Base-by-base conservation (phyloP, 35 echinoderm and acorn worm genomes). In the Stichopus chloronotus region DNA sequence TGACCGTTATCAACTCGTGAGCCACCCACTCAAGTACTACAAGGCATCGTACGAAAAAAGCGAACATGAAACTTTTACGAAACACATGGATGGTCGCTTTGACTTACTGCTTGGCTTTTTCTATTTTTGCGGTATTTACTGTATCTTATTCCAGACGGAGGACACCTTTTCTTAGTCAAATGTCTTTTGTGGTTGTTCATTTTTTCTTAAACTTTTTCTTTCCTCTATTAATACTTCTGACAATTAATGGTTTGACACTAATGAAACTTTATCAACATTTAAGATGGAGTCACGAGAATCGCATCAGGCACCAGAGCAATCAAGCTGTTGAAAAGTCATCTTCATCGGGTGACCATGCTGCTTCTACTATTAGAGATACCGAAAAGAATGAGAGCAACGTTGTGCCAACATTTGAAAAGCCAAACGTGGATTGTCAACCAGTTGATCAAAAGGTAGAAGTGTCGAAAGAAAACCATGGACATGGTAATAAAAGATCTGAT, bases 1-100 rank as follows among this genome's bases (percentile, higher is more conserved):
- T 9, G 84, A 87, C 59, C 55, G 84, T 57, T 87, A 87, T 87
- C 84, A 58, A 24, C 55, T 87, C 11, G 84, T 87, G 5, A 58
- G 5, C 17, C 17, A 87, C 84, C 10, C 84, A 10, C 16, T 87
- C 53, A 56, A 25, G 59, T 87, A 87, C 52, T 55, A 63, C 16
- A 24, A 5, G 12, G 12, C 17, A 59, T 24, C 30, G 84, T 55
- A 87, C 84, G 59, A 87, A 59, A 53, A 52, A 21, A 10, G 84
- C 84, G 13, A 87, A 87, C 56, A 19, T 20, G 53, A 87, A 24
- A 59, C 53, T 87, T 9, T 20, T 87, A 14, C 9, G 57, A 21
- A 25, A 25, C 11, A 24, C 84, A 17, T 87, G 84, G 84, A 87
- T 87, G 21, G 12, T 24, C 11, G 17, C 84, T 19, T 2, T 87